Evolutionary conservation across 2,888 invertebrate species (phyloP).

Genomic region (Chouioia cunea): DNA sequence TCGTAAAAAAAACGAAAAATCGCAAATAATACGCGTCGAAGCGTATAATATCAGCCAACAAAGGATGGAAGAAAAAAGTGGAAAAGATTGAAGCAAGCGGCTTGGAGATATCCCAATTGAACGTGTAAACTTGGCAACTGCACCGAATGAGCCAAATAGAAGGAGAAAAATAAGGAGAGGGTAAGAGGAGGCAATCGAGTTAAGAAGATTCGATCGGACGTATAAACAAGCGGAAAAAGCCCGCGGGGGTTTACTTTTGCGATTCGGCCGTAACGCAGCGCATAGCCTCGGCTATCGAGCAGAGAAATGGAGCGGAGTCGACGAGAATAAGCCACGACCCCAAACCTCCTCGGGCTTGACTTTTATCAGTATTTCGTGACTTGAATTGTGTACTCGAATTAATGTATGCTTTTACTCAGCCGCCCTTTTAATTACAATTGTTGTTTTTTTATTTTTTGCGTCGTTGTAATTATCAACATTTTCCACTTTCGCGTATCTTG

Average conservation of each 20-base stretch:
- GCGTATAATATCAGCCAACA: constrained; percentile 18
- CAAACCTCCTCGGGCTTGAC: background rate
- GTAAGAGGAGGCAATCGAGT: constrained; percentile 58
- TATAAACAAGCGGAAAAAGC: constrained; percentile 55
- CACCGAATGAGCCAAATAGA: constrained; percentile 8
- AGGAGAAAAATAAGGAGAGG: constrained; percentile 20
- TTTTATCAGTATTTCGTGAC: constrained; percentile 22
- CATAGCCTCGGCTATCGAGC: constrained; percentile 1
- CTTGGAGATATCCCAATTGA: constrained; percentile 24
- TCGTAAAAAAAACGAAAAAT: constrained; percentile 14
- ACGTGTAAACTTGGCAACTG: constrained; percentile 19
- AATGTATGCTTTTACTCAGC: no score
- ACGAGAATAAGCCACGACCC: constrained; percentile 14
- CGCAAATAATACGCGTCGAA: constrained; percentile 1
- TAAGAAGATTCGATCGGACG: constrained; percentile 63
- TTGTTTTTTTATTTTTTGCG: no score
- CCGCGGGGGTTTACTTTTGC: constrained; percentile 36
- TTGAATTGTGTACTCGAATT: constrained; percentile 20
- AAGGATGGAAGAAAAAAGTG: background rate
- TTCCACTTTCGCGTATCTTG: no score
- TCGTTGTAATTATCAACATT: no score
- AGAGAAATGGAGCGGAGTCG: constrained; percentile 20
- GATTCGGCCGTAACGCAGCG: constrained; percentile 28
- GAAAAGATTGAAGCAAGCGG: background rate
- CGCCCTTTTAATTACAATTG: no score